A percentile compares a stretch with the other conserved stretches of the same genome.
Evolutionary conservation across 1,140 invertebrate genomes (phyloP).

Genomic region (Caenorhabditis briggsae): DNA sequence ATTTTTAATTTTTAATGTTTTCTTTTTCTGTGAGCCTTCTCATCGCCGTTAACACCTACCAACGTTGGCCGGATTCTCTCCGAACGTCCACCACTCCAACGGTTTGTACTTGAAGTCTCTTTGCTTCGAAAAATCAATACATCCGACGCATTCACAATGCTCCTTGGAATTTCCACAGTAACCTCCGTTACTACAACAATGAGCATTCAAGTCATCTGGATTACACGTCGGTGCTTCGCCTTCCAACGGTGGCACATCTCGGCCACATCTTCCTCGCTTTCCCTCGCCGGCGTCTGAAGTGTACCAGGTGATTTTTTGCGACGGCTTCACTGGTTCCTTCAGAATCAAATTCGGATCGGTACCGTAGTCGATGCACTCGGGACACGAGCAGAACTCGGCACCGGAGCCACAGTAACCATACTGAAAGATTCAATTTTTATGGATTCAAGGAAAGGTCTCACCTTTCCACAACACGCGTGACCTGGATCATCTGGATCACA

Average conservation of each 20-base stretch:
- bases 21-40: not conserved
- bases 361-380: slow-evolving; percentile 71
- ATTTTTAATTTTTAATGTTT: not conserved
- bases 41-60: slow-evolving; percentile 46
- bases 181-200: slow-evolving; percentile 71
- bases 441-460: slow-evolving; percentile 19
- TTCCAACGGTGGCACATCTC: slow-evolving; percentile 63
- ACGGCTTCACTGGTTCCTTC: slow-evolving; percentile 70
- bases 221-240: slow-evolving; percentile 68
- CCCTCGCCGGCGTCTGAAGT: slow-evolving; percentile 69
- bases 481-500: slow-evolving; percentile 75
- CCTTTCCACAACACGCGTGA: slow-evolving; percentile 72
- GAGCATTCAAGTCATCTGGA: slow-evolving; percentile 65
- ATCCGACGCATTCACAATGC: slow-evolving; percentile 71
- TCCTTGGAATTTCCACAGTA: slow-evolving; percentile 70
- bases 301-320: slow-evolving; percentile 68
- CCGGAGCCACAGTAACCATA: slow-evolving; percentile 69
- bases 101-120: slow-evolving; percentile 64
- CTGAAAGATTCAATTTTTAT: not conserved
- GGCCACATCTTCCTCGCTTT: slow-evolving; percentile 70
- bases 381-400: slow-evolving; percentile 70
- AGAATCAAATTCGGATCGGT: slow-evolving; percentile 68
- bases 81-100: slow-evolving; percentile 71
- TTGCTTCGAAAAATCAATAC: slow-evolving; percentile 70
- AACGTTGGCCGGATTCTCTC: slow-evolving; percentile 67